Evolutionary conservation across 2,113 vertebrate species (phyloP).

Genomic region (Herpetotheres cachinnans): DNA sequence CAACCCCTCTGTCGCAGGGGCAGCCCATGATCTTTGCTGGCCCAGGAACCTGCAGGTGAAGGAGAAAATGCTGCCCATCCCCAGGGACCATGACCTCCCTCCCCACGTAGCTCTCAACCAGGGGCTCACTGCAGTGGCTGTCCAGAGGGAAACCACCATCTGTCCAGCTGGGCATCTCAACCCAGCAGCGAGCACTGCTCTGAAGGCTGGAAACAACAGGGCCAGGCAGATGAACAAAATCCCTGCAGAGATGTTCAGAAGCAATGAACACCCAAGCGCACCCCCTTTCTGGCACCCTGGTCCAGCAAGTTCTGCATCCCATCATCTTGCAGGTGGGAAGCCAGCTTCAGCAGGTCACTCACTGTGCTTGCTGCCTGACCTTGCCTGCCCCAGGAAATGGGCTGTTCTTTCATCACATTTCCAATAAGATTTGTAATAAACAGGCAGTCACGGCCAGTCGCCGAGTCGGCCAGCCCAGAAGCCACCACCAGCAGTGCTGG

Average conservation of each 20-base stretch:
- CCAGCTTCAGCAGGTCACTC: background rate
- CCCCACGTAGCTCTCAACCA: rapidly evolving
- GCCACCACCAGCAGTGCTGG: background rate
- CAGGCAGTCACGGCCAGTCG: background rate
- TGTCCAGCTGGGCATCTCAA: background rate
- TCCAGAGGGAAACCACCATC: background rate
- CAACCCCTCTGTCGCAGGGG: background rate
- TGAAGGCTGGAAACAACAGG: background rate
- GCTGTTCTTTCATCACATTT: background rate
- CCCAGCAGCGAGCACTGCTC: background rate
- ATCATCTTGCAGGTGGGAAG: background rate
- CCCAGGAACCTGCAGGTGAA: background rate
- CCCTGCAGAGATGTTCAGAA: background rate
- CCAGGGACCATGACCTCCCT: background rate
- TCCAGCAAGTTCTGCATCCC: background rate
- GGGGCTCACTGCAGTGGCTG: background rate
- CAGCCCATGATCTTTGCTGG: background rate
- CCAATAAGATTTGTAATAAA: background rate
- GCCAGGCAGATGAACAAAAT: background rate
- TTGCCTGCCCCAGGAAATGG: background rate
- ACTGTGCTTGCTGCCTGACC: rapidly evolving
- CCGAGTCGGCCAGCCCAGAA: background rate
- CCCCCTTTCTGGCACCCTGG: background rate
- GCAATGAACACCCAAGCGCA: background rate
- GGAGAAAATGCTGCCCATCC: rapidly evolving